Conservation (phyloP, 2,797 vertebrate species). For the Myioborus melanocephalus region DNA sequence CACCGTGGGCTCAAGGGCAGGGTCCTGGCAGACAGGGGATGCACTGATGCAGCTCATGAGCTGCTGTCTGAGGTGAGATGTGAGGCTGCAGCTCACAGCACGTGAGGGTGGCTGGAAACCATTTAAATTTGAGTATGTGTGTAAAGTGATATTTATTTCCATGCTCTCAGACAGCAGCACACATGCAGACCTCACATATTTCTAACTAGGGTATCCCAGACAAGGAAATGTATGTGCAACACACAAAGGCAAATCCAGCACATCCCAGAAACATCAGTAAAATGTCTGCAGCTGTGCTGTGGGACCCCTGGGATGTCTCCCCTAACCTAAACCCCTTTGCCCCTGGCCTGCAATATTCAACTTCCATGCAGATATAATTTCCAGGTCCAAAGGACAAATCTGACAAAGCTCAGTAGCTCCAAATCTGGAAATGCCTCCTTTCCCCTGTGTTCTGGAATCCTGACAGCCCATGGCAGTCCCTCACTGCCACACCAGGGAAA, state of each 20-base stretch:
- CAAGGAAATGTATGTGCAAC: neutral
- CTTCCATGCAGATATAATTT: neutral
- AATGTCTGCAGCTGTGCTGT: neutral
- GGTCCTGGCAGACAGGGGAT: accelerated
- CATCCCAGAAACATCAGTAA: neutral
- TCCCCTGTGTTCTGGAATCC: accelerated
- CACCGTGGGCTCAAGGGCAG: accelerated
- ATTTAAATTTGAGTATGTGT: neutral
- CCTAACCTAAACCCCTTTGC: neutral
- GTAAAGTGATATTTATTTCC: neutral
- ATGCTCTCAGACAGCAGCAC: accelerated
- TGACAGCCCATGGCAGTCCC: accelerated
- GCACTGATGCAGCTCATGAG: neutral
- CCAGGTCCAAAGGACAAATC: neutral
- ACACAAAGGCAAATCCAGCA: neutral
- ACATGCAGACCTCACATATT: neutral
- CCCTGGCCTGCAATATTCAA: neutral
- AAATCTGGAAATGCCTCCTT: neutral
- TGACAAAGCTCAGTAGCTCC: neutral
- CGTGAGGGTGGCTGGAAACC: neutral
- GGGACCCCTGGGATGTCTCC: neutral
- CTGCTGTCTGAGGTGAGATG: neutral
- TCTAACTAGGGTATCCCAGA: neutral
- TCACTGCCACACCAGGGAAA: neutral
- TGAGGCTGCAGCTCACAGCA: neutral